Percentiles rank a stretch among this genome's conserved stretches.
Evolutionary conservation across 2,113 vertebrate species (phyloP).

Genomic region (Tetrao urogallus): DNA sequence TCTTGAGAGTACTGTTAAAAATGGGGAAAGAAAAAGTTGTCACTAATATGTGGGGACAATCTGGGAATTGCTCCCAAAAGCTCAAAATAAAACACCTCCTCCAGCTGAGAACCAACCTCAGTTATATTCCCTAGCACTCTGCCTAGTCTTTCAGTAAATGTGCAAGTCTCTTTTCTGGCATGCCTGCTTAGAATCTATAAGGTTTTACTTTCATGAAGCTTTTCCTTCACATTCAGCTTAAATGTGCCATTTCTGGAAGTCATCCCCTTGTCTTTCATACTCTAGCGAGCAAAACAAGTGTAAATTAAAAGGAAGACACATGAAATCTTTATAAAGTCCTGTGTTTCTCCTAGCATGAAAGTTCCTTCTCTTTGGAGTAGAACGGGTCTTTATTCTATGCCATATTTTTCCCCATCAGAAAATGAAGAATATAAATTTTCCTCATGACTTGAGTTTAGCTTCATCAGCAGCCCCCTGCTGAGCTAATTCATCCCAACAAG

Average conservation of each 20-base stretch:
- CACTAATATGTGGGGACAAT: background rate
- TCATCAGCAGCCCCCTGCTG: constrained; percentile 57
- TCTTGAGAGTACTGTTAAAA: background rate
- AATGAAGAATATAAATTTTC: constrained; percentile 62
- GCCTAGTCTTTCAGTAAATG: background rate
- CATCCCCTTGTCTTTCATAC: constrained; percentile 42
- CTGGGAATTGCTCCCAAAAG: background rate
- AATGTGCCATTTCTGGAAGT: constrained; percentile 59
- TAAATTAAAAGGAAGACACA: constrained; percentile 63
- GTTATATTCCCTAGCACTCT: background rate
- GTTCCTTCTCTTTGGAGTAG: background rate
- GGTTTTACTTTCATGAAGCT: constrained; percentile 30
- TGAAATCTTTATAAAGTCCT: constrained; percentile 52
- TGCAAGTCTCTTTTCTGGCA: background rate
- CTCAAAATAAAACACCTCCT: background rate
- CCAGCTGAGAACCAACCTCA: background rate
- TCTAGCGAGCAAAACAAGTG: constrained; percentile 43
- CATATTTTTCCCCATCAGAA: constrained; percentile 37
- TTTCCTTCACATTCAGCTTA: constrained; percentile 10
- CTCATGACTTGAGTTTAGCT: constrained; percentile 61
- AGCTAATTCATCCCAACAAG: constrained; percentile 15
- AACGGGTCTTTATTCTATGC: constrained; percentile 9
- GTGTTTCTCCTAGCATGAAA: background rate
- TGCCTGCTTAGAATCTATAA: background rate
- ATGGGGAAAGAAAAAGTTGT: background rate